Conservation (phyloP, 2,888 invertebrate genomes). For the Acanthopleura granulata region DNA sequence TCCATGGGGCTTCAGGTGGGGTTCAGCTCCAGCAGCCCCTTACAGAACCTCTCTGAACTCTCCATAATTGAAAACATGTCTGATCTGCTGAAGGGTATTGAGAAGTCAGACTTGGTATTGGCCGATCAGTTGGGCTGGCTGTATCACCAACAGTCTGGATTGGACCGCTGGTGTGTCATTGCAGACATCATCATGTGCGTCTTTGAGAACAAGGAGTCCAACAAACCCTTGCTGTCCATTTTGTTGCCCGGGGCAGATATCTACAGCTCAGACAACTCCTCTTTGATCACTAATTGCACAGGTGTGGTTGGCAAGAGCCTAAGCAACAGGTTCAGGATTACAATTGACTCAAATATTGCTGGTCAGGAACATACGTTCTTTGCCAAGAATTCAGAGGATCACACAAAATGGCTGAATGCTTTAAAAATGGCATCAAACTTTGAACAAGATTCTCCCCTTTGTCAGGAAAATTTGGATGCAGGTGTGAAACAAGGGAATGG, state of each 20-base stretch:
- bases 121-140: constrained; percentile 55
- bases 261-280: background rate
- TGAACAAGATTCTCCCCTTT: background rate
- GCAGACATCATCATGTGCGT: constrained; percentile 56
- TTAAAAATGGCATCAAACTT: constrained; percentile 8
- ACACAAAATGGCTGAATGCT: constrained; percentile 13
- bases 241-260: constrained; percentile 42
- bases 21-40: background rate
- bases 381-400: constrained; percentile 37
- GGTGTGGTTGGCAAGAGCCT: background rate
- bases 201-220: constrained; percentile 43
- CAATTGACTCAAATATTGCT: constrained; percentile 44
- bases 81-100: constrained; percentile 13
- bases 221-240: constrained; percentile 46
- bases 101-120: constrained; percentile 39
- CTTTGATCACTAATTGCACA: background rate
- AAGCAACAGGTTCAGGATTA: background rate
- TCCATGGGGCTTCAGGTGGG: background rate
- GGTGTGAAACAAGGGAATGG: background rate
- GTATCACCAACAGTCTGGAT: constrained; percentile 41
- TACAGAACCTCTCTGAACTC: constrained; percentile 9
- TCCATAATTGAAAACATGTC: constrained; percentile 11
- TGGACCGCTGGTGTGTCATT: constrained; percentile 52
- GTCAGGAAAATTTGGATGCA: background rate
- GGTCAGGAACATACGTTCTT: constrained; percentile 49